Evolutionary conservation across 2,888 invertebrate genomes (phyloP), one percentile per base, ranked within the genome.

Genomic region (Xanthia togata): DNA sequence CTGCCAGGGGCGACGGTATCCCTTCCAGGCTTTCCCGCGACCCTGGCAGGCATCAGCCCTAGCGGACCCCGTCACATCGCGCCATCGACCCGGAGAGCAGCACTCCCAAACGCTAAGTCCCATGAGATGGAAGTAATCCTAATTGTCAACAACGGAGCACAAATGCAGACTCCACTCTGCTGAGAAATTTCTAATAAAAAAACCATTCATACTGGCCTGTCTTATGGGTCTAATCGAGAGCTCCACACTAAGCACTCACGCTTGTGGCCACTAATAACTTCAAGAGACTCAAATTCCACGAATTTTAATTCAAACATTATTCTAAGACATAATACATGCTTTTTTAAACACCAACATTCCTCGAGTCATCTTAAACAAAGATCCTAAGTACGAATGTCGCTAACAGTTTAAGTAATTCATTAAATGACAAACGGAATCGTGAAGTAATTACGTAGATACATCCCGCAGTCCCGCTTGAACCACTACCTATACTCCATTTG

Each of bases 361-460:
- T 59, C n/a, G 35, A 73, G 50, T 62, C 38, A 71, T 73, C 59
- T 64, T 5, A 50, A 38, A 70, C 59, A 71, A 76, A 68, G 60
- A 35, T 47, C 20, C 38, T 74, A 69, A 76, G 67, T 73, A 70
- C 57, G 76, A 79, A 79, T 81, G 79, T 84, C 76, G 71, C 82
- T 70, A 80, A 85, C 85, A 85, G 81, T 87, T 85, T 81, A n/a
- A n/a, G n/a, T n/a, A 82, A 81, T 87, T 88, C 78, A 81, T 79
- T 78, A 78, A 71, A 83, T 82, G 88, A 81, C 81, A 82, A 77
- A 83, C 80, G 75, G 78, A 84, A 78, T 76, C 78, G 59, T 67
- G 63, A 63, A 83, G 81, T 83, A 86, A 86, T 89, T 83, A 82
- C 81, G 60, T 74, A 68, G 67, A 77, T 80, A 81, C 74, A 20